phyloP scores from a whole-genome alignment of 2,888 invertebrate genomes.

The Eutolmus rufibarbis region DNA sequence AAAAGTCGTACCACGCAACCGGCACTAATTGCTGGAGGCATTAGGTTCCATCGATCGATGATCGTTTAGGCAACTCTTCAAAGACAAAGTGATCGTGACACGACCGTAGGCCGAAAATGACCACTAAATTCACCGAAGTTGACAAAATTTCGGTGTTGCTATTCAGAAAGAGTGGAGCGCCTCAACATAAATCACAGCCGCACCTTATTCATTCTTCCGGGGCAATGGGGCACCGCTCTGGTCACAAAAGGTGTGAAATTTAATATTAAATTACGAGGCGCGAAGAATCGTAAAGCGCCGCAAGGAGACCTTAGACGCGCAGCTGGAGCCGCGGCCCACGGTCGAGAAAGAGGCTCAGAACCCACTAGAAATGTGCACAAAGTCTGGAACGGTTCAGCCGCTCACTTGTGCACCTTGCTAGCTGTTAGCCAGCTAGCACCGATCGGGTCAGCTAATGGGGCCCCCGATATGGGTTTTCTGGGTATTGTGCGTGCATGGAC shows the following conservation, averaged over 20 bases:
- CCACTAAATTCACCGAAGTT: slow-evolving; percentile 3
- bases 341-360: background rate
- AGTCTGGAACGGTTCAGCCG: background rate
- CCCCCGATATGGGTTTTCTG: background rate
- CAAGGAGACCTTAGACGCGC: background rate
- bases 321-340: slow-evolving; percentile 11
- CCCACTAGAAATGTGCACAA: background rate
- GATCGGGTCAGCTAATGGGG: background rate
- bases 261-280: slow-evolving; percentile 34
- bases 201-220: background rate
- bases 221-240: slow-evolving; percentile 2
- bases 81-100: background rate
- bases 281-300: background rate
- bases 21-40: background rate
- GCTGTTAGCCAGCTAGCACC: background rate
- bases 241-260: slow-evolving; percentile 31
- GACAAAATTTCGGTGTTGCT: background rate
- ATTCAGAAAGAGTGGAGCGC: background rate
- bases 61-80: background rate
- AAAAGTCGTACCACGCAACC: background rate
- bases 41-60: background rate
- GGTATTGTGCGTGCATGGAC: background rate
- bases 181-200: slow-evolving; percentile 16
- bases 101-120: background rate
- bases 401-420: background rate